phyloP scores from a whole-genome alignment of 2,113 vertebrate species.

The Chinchilla lanigera region DNA sequence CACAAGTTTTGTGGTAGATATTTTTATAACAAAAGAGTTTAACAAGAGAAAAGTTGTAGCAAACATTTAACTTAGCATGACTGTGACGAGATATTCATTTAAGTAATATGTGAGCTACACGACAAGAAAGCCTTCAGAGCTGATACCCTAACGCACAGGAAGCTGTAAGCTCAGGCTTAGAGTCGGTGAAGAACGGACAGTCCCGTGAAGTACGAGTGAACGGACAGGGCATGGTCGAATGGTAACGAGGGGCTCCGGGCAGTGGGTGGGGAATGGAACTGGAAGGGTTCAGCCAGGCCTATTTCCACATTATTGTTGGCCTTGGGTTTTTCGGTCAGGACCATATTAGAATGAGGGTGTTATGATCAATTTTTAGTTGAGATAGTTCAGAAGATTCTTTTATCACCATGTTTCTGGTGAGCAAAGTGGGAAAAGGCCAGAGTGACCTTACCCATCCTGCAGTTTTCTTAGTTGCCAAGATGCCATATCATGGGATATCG shows the following conservation, averaged over 20 bases:
- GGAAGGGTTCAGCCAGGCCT: not conserved
- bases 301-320: not conserved
- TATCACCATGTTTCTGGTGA: not conserved
- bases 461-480: not conserved
- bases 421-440: not conserved
- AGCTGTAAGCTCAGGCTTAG: not conserved
- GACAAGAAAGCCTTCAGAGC: not conserved
- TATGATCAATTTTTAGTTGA: not conserved
- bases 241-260: not conserved
- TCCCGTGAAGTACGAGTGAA: not conserved
- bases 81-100: too few species aligned
- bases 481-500: not conserved
- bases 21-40: not conserved
- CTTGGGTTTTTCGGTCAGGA: not conserved
- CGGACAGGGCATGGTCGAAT: not conserved
- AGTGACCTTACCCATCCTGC: not conserved
- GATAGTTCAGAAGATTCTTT: not conserved
- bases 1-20: not conserved
- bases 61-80: not conserved
- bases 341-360: not conserved
- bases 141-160: not conserved
- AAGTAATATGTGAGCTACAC: not conserved
- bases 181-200: not conserved
- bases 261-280: not conserved
- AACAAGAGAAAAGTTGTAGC: not conserved